Percentiles rank a stretch among this genome's conserved stretches.
Evolutionary conservation across 2,888 invertebrate species (phyloP).

Genomic region (Hirtodrosophila trivittata): DNA sequence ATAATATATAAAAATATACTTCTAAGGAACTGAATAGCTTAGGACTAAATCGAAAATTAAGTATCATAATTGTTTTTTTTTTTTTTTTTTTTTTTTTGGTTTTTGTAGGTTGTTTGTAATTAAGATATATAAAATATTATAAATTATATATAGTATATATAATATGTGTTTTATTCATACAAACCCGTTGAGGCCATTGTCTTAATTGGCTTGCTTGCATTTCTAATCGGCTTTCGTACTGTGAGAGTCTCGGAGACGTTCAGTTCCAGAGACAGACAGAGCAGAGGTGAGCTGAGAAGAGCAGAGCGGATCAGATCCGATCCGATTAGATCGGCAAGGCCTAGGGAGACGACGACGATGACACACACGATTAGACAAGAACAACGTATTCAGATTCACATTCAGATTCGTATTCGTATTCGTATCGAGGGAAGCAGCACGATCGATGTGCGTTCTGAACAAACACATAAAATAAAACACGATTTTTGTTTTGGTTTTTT

Average conservation of each 20-base stretch:
- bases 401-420: constrained; percentile 26
- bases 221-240: constrained; percentile 75
- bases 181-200: constrained; percentile 71
- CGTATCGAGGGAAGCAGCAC: constrained; percentile 44
- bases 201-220: constrained; percentile 68
- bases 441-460: constrained; percentile 72
- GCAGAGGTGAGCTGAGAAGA: constrained; percentile 62
- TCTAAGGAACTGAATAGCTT: constrained; percentile 45
- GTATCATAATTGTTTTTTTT: too few species aligned
- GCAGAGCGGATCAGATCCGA: constrained; percentile 36
- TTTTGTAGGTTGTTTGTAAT: constrained; percentile 17
- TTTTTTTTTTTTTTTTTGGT: too few species aligned
- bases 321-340: constrained; percentile 58
- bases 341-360: constrained; percentile 57
- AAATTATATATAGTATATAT: constrained; percentile 32
- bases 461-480: constrained; percentile 75
- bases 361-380: constrained; percentile 59
- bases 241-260: constrained; percentile 67
- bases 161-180: constrained; percentile 74
- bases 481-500: constrained; percentile 10
- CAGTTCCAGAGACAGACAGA: constrained; percentile 68
- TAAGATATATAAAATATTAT: constrained; percentile 26
- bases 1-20: constrained; percentile 32
- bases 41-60: constrained; percentile 29
- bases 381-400: constrained; percentile 38